Evolutionary conservation across 1,140 invertebrate genomes (phyloP), one percentile per base, ranked within the genome.

Genomic region (Platyura marginata): DNA sequence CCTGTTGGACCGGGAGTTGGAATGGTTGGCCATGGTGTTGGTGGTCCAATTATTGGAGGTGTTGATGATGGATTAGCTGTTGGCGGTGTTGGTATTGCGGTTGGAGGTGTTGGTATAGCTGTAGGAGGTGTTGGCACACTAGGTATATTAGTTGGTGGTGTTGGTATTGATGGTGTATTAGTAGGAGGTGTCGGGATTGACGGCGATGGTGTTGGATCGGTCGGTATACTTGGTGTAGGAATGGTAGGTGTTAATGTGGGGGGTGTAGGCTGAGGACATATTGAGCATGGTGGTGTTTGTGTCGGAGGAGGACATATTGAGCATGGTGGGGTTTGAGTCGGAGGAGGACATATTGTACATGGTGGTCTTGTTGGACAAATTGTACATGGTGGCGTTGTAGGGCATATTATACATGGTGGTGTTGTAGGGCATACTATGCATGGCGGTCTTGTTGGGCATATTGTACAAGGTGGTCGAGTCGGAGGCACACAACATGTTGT

Each of bases 71-170:
- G 25, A 13, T 8, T 29, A 8, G 6, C 25, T 29, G 25, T 6
- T 8, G n/a, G 16, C 9, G 33, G 23, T 29, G 11, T 9, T 21
- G 15, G 15, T 18, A n/a, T 29, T 22, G 40, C 37, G 22, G 34
- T 34, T 25, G 42, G 21, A 22, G 43, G 39, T 41, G 25, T 45
- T 33, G n/a, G 18, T 22, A 21, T 4, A 11, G n/a, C n/a, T 23
- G 38, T 40, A 9, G 21, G 9, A 2, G 45, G 21, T 11, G 11
- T 16, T 38, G 23, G 21, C 10, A 21, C 22, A 11, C 18, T 22
- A 22, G 9, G 25, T 6, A 29, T 8, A 29, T 29, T 29, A 8
- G 25, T 29, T 29, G 25, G 25, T 29, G 25, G 25, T 29, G 25
- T 29, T 29, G 25, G 25, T 6, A 29, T 29, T 29, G 6, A 6